These are phyloP conservation scores for Struthio camelus DNA, from an alignment of 2,113 vertebrate genomes.

Conservation along the genomic window DNA sequence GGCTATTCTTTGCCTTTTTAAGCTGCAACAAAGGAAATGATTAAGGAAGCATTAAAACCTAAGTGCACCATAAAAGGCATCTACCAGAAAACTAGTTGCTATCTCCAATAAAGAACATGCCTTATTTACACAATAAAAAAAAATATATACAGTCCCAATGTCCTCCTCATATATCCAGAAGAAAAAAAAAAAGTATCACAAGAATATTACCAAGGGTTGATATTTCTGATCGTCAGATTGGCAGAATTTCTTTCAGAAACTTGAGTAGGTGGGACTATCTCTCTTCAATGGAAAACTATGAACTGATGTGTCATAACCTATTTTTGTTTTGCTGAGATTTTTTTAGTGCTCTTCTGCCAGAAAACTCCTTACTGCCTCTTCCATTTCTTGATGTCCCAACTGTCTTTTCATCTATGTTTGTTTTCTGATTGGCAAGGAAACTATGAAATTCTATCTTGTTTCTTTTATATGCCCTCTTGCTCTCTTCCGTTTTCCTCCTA, in stretches of 20 bases:
- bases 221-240: background rate
- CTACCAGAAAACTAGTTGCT: constrained; percentile 22
- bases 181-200: background rate
- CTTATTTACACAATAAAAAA: background rate
- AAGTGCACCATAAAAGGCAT: constrained; percentile 50
- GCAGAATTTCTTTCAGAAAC: constrained; percentile 9
- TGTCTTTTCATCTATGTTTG: constrained; percentile 30
- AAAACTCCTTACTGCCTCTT: constrained; percentile 30
- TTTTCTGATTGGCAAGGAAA: constrained; percentile 40
- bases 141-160: background rate
- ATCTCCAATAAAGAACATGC: background rate
- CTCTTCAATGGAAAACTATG: constrained; percentile 48
- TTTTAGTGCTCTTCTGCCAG: background rate
- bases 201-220: background rate
- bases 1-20: background rate
- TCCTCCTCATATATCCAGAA: background rate
- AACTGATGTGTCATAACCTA: constrained; percentile 28
- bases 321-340: constrained; percentile 33
- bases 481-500: background rate
- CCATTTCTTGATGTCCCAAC: constrained; percentile 19
- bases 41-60: constrained; percentile 35
- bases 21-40: constrained; percentile 22
- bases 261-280: constrained; percentile 28
- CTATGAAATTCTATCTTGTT: background rate
- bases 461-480: background rate